Evolutionary conservation across 2,888 invertebrate species (phyloP).

Genomic region (Hypomecis atomaria): DNA sequence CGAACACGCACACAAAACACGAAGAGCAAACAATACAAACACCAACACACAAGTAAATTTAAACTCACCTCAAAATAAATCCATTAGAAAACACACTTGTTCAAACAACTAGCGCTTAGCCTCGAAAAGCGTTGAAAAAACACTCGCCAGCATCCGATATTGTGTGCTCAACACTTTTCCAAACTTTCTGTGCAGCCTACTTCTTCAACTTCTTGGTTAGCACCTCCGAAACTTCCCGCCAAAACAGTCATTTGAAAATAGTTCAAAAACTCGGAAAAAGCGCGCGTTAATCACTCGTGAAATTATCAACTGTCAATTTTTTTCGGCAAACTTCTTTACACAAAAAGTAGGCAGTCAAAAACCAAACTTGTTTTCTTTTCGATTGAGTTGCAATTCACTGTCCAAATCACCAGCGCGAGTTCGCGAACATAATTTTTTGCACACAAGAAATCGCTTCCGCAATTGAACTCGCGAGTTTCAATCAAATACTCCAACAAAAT

Average conservation of each 20-base stretch:
- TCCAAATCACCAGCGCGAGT: constrained; percentile 55
- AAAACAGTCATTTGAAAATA: constrained; percentile 59
- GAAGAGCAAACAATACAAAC: constrained; percentile 82
- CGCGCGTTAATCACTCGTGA: constrained; percentile 41
- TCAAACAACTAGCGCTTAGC: constrained; percentile 85
- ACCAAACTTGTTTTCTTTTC: constrained; percentile 57
- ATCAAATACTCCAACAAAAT: constrained; percentile 73
- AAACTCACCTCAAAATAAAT: constrained; percentile 85
- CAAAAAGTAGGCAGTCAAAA: constrained; percentile 46
- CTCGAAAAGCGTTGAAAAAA: constrained; percentile 85
- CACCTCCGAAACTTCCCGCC: constrained; percentile 68
- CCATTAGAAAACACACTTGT: constrained; percentile 86
- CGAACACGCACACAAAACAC: constrained; percentile 82
- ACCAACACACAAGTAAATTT: constrained; percentile 84
- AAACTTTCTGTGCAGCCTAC: constrained; percentile 77
- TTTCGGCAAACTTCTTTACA: constrained; percentile 36
- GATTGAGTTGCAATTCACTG: constrained; percentile 59
- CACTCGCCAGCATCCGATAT: constrained; percentile 75
- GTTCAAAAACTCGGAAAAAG: constrained; percentile 52
- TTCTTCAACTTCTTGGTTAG: constrained; percentile 53
- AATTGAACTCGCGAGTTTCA: constrained; percentile 65
- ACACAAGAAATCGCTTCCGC: constrained; percentile 70
- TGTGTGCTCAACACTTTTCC: constrained; percentile 80
- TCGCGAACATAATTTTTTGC: constrained; percentile 62
- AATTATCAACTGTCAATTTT: constrained; percentile 49